Conservation (phyloP, 2,113 vertebrate genomes). For the Dicrurus megarhynchus region DNA sequence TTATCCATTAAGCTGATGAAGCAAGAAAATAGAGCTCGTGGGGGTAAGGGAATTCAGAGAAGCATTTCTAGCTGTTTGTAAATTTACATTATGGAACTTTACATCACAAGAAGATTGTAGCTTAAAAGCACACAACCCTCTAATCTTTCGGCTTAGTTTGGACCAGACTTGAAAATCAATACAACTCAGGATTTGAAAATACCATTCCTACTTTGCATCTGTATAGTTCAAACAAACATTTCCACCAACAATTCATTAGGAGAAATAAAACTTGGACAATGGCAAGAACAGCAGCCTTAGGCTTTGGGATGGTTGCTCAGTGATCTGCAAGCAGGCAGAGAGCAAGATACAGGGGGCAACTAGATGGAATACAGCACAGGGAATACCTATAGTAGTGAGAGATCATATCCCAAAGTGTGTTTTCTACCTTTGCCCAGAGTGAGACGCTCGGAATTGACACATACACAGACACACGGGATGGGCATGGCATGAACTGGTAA, state of each 20-base stretch:
- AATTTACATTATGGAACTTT: not conserved
- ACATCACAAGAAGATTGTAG: not conserved
- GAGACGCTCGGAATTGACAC: not conserved
- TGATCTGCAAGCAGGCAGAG: not conserved
- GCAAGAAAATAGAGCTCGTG: not conserved
- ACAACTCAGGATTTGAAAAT: not conserved
- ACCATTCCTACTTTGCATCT: not conserved
- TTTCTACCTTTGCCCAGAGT: not conserved
- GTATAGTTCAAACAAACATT: not conserved
- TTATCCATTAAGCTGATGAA: not conserved
- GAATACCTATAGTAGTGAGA: not conserved
- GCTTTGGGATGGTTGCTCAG: not conserved
- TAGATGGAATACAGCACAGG: not conserved
- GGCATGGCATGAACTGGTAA: rapidly evolving
- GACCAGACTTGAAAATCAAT: not conserved
- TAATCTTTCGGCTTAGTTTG: conserved; percentile 33
- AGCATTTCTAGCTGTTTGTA: not conserved
- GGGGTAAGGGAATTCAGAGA: not conserved
- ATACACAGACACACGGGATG: rapidly evolving
- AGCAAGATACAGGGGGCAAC: not conserved
- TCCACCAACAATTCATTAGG: not conserved
- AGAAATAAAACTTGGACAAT: not conserved
- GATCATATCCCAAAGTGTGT: not conserved
- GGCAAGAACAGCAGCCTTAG: not conserved
- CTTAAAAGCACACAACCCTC: not conserved